Conservation (phyloP, 2,888 invertebrate genomes). For the Drosophila neotestacea region DNA sequence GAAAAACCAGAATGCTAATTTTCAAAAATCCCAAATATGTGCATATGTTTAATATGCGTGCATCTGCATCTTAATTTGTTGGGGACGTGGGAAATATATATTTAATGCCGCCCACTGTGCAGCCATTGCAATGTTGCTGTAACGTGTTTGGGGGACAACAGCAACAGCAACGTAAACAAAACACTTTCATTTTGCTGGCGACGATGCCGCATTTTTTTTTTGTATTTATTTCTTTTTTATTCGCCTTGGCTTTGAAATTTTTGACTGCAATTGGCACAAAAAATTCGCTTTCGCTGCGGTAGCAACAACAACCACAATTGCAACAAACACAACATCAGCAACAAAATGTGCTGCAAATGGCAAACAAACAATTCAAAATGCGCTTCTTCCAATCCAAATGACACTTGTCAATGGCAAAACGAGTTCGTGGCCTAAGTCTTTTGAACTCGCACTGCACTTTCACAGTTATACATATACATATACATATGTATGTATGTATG, state of each 20-base stretch:
- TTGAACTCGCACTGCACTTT: slow-evolving; percentile 69
- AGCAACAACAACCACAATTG: slow-evolving; percentile 28
- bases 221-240: slow-evolving; percentile 1
- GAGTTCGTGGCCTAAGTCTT: slow-evolving; percentile 76
- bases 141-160: slow-evolving; percentile 58
- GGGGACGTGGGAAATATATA: slow-evolving; percentile 31
- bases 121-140: slow-evolving; percentile 35
- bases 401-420: slow-evolving; percentile 72
- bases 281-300: slow-evolving; percentile 73
- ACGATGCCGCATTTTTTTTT: slow-evolving; percentile 28
- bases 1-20: slow-evolving; percentile 7
- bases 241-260: slow-evolving; percentile 70
- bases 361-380: slow-evolving; percentile 38
- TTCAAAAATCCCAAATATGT: background rate
- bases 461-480: slow-evolving; percentile 25
- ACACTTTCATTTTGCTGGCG: slow-evolving; percentile 71
- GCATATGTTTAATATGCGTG: background rate
- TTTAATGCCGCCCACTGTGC: slow-evolving; percentile 51
- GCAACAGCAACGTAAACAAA: slow-evolving; percentile 49
- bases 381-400: slow-evolving; percentile 54
- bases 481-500: background rate
- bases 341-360: slow-evolving; percentile 30
- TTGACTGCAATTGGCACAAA: slow-evolving; percentile 68
- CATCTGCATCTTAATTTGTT: slow-evolving; percentile 3
- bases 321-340: slow-evolving; percentile 11